A percentile compares a stretch with the other conserved stretches of the same genome.
phyloP scores from a whole-genome alignment of 2,888 invertebrate genomes.

The Sinelater perroti region DNA sequence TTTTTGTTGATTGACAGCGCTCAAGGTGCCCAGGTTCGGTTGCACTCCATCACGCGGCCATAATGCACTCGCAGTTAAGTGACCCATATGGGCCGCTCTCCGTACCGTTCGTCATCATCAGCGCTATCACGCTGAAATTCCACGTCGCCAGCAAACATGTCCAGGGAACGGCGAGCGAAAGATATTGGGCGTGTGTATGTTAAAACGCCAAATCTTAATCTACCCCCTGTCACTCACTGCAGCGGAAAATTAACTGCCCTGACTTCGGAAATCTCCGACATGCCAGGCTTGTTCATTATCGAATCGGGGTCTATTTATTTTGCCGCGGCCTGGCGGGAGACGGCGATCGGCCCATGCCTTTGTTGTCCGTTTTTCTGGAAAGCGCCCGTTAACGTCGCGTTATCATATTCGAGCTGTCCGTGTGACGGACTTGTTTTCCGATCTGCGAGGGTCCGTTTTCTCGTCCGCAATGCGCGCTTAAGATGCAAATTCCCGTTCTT shows the following conservation, averaged over 20 bases:
- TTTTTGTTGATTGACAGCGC: too few species aligned
- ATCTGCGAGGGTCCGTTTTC: too few species aligned
- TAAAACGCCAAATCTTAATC: constrained; percentile 44
- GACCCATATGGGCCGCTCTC: too few species aligned
- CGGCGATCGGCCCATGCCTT: constrained; percentile 32
- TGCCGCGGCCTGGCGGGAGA: constrained; percentile 36
- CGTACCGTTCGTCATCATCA: too few species aligned
- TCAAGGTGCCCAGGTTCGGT: too few species aligned
- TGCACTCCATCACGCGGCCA: too few species aligned
- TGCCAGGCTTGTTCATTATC: constrained; percentile 42
- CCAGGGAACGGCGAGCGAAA: constrained; percentile 39
- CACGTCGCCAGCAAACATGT: constrained; percentile 34
- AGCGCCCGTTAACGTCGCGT: not conserved
- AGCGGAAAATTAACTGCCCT: constrained; percentile 44
- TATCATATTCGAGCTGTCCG: not conserved
- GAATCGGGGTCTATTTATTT: constrained; percentile 43
- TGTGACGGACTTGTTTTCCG: too few species aligned
- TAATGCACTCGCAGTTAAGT: too few species aligned
- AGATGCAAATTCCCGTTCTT: too few species aligned
- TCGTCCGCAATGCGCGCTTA: too few species aligned
- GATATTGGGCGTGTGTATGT: constrained; percentile 44
- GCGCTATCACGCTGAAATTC: constrained; percentile 14
- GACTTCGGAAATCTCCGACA: constrained; percentile 42
- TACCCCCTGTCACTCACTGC: constrained; percentile 41
- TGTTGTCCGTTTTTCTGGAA: constrained; percentile 16